phyloP scores from a whole-genome alignment of 2,888 invertebrate species.

The Helicoverpa assulta region DNA sequence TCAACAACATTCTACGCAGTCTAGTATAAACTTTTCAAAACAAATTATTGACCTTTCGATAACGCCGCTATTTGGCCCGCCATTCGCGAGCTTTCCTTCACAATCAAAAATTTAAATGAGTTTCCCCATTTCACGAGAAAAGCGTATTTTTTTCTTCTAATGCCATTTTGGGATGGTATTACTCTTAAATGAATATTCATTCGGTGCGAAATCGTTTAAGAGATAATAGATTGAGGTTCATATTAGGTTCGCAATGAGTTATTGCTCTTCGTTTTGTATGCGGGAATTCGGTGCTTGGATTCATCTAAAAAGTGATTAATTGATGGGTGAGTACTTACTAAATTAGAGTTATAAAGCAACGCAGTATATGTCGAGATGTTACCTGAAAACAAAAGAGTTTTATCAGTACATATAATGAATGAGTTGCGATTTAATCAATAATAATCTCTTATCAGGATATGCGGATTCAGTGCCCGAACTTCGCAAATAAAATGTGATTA shows the following conservation, averaged over 20 bases:
- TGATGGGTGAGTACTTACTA: constrained; percentile 65
- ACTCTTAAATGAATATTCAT: constrained; percentile 89
- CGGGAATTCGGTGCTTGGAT: constrained; percentile 73
- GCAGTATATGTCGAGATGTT: constrained; percentile 23
- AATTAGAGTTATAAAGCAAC: constrained; percentile 29
- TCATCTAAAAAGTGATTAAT: constrained; percentile 73
- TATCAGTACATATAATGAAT: constrained; percentile 26
- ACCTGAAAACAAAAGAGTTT: constrained; percentile 55
- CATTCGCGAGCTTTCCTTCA: constrained; percentile 76
- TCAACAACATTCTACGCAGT: constrained; percentile 43
- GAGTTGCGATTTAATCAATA: constrained; percentile 29
- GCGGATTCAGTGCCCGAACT: constrained; percentile 30
- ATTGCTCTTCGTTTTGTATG: constrained; percentile 81
- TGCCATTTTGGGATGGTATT: constrained; percentile 86
- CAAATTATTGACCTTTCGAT: constrained; percentile 79
- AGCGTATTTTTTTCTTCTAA: constrained; percentile 83
- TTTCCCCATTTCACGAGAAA: constrained; percentile 78
- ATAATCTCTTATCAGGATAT: constrained; percentile 42
- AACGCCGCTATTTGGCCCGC: constrained; percentile 74
- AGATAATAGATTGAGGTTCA: constrained; percentile 88
- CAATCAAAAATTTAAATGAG: constrained; percentile 89
- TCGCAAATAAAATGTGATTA: constrained; percentile 45
- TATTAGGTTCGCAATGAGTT: constrained; percentile 85
- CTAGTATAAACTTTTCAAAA: constrained; percentile 62
- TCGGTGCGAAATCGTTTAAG: constrained; percentile 87